Evolutionary conservation across 2,113 vertebrate genomes (phyloP), one percentile per base, ranked within the genome.

Genomic region (Passer montanus): DNA sequence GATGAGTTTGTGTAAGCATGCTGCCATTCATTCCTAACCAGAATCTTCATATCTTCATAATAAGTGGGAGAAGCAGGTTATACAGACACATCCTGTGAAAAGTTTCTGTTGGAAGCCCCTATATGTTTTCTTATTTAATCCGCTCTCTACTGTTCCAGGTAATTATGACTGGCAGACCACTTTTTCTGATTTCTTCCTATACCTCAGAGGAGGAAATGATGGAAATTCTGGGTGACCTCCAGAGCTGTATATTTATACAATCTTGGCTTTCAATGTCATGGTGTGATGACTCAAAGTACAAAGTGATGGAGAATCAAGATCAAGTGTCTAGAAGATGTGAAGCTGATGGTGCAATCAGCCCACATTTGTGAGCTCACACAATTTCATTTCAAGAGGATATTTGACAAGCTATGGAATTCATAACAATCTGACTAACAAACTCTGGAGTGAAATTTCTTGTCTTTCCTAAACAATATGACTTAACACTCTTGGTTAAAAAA

Each of bases 391-490:
- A 85, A 84, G 66, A 60, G 84, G 69, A 79, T 62, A 55, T 91
- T 52, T 94, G 30, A 68, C 22, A 84, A 92, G 73, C 3, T 68
- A 20, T 55, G 44, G 20, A 44, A 67, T 81, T 90, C 35, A 41
- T 53, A 91, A 82, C 10, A 84, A 63, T 55, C 27, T 91, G 33
- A 78, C 60, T 60, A 78, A 64, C 30, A 91, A 89, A 90, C 11
- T 78, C 86, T 64, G 72, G 22, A 89, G 41, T 78, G 10, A 92
- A 90, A 78, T 27, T 10, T 87, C 63, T 62, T 83, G 27, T 74
- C 84, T 89, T 87, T 92, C 44, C 23, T 81, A 87, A 84, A 70
- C 70, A 91, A 87, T 91, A 9, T 82, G 44, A 64, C 66, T 92
- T 95, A 91, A 67, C 81, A 56, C 10, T 28, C 52, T 55, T 30